Evolutionary conservation across 2,888 invertebrate species (phyloP).

Genomic region (Minunthozetes semirufus): DNA sequence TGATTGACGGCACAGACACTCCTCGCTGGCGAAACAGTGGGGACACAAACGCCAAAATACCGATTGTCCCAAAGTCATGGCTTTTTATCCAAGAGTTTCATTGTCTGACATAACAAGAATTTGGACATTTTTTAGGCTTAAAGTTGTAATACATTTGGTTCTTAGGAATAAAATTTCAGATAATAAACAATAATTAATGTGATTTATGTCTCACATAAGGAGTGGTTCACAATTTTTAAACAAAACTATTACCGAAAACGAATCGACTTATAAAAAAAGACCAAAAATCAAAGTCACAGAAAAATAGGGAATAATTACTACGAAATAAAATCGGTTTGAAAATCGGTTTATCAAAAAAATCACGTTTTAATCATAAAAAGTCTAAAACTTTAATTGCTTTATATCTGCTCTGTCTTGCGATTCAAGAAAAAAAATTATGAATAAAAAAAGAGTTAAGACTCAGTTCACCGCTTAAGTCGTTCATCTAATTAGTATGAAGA

Average conservation of each 20-base stretch:
- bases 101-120: not conserved
- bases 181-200: constrained; percentile 17
- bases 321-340: not conserved
- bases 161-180: not conserved
- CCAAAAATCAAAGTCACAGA: not conserved
- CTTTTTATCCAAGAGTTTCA: not conserved
- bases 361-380: constrained; percentile 23
- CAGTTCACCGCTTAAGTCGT: not conserved
- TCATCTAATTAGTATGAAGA: constrained; percentile 22
- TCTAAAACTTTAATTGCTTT: constrained; percentile 9
- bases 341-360: not conserved
- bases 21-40: constrained; percentile 13
- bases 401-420: no score
- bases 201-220: not conserved
- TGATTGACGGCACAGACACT: not conserved
- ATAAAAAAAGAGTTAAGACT: not conserved
- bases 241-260: not conserved
- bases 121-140: not conserved
- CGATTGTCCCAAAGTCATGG: not conserved
- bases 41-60: constrained; percentile 13
- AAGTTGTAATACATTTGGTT: not conserved
- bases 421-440: not conserved
- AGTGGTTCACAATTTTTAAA: not conserved
- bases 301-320: no score
- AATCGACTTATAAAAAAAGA: no score